Conservation (phyloP, 2,797 vertebrate genomes). For the Rhinichthys osculus region DNA sequence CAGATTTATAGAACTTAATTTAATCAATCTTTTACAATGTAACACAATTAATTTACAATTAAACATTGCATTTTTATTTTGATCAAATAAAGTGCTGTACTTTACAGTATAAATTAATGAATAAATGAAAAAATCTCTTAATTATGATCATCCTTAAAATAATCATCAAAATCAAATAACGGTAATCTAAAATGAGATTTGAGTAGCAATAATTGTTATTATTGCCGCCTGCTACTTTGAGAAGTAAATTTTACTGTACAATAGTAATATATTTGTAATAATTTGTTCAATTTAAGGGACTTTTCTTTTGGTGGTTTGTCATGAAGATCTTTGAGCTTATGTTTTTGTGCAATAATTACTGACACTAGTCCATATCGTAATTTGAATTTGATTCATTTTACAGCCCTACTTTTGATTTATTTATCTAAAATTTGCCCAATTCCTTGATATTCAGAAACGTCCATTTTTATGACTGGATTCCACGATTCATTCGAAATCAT, state of each 20-base stretch:
- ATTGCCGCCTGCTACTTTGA: background rate
- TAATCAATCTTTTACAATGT: background rate
- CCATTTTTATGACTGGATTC: background rate
- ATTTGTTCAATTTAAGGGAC: background rate
- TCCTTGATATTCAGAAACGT: background rate
- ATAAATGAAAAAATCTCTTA: background rate
- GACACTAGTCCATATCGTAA: background rate
- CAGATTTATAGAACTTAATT: background rate
- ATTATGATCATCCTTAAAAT: background rate
- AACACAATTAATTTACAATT: background rate
- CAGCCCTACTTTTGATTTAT: background rate
- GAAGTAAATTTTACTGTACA: background rate
- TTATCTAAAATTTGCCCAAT: background rate
- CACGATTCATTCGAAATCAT: background rate
- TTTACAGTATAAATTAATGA: background rate
- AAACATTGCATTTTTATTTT: background rate
- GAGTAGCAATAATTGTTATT: background rate
- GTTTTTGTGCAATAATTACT: background rate
- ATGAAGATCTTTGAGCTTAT: background rate
- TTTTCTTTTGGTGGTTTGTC: background rate
- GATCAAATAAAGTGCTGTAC: background rate
- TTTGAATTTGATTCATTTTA: background rate
- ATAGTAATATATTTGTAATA: background rate
- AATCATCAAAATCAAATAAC: background rate
- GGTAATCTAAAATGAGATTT: background rate